Evolutionary conservation across 2,888 invertebrate genomes (phyloP).

Genomic region (Drosophila conformis): DNA sequence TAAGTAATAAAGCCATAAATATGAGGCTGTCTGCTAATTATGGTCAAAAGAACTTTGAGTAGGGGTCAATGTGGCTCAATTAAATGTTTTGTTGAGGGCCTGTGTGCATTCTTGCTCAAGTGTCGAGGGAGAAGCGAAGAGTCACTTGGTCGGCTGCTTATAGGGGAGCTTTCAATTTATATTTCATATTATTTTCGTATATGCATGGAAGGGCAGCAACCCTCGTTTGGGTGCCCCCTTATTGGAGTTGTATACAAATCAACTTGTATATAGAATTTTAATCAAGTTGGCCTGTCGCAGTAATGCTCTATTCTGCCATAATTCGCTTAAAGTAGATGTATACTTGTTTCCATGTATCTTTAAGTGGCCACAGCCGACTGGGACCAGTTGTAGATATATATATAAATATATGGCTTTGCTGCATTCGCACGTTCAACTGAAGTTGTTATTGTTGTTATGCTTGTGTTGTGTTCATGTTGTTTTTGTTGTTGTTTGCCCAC

Average conservation of each 20-base stretch:
- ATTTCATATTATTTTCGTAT: constrained; percentile 25
- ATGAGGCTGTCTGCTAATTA: constrained; percentile 46
- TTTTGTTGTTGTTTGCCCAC: constrained; percentile 21
- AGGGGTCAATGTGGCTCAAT: constrained; percentile 68
- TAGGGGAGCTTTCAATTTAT: constrained; percentile 13
- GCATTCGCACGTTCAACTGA: constrained; percentile 41
- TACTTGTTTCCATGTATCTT: constrained; percentile 41
- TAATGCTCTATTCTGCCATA: constrained; percentile 6
- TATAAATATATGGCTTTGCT: constrained; percentile 38
- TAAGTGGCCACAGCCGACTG: constrained; percentile 40
- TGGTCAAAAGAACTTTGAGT: constrained; percentile 45
- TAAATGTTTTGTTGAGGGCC: constrained; percentile 45
- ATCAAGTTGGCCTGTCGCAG: constrained; percentile 31
- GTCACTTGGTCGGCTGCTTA: constrained; percentile 3
- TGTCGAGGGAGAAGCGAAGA: constrained; percentile 9
- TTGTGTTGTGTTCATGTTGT: constrained; percentile 11
- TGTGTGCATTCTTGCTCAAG: constrained; percentile 26
- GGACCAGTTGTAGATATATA: constrained; percentile 24
- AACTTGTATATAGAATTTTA: constrained; percentile 40
- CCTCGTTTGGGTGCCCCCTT: constrained; percentile 23
- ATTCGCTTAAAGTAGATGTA: not conserved
- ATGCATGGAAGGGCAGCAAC: constrained; percentile 13
- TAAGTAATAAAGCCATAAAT: not conserved
- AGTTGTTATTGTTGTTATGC: constrained; percentile 15
- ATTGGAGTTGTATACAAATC: not conserved